Base-by-base conservation (phyloP, 2,888 invertebrate genomes). In the Galerucella calmariensis region DNA sequence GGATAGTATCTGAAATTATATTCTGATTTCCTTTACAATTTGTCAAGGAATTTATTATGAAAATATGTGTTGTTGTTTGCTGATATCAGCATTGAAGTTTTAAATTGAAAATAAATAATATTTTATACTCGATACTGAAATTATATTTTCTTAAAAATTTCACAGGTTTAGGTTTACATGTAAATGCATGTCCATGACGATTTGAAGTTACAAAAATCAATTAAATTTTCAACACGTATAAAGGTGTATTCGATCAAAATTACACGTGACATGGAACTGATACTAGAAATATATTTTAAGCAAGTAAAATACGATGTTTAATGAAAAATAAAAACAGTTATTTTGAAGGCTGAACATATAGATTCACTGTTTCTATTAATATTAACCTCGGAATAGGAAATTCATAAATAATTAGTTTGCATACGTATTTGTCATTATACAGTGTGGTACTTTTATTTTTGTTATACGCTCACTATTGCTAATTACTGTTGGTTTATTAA, bases 231-330 rank as follows among this genome's bases (percentile, higher is more conserved):
- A n/a, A n/a, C n/a, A n/a, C n/a, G n/a, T n/a, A n/a, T n/a, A 11
- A 48, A 48, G 14, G 14, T 14, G 48, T 48, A 48, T 48, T 14
- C 3, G 14, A 48, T 48, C 11, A 14, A 35, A 62, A 35, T n/a
- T 14, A 62, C 14, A 6, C 12, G 35, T 14, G 27, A 14, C 35
- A 14, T 62, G 11, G n/a, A n/a, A 62, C 14, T 35, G 27, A 62
- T 62, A 62, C n/a, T 27, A 41, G 20, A 62, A 27, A 62, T 62
- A 35, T 35, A 62, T 62, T 35, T 35, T 10, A 35, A 62, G 41
- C 62, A n/a, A 62, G 62, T 62, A 35, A 62, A 62, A n/a, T 62
- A 35, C 27, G 20, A n/a, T 62, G 62, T 62, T 35, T n/a, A 62
- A 62, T 14, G 12, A 27, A 41, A 62, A 62, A 6, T 62, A 35